Evolutionary conservation across 2,797 vertebrate species (phyloP).

Genomic region (Triplophysa yarkandensis): DNA sequence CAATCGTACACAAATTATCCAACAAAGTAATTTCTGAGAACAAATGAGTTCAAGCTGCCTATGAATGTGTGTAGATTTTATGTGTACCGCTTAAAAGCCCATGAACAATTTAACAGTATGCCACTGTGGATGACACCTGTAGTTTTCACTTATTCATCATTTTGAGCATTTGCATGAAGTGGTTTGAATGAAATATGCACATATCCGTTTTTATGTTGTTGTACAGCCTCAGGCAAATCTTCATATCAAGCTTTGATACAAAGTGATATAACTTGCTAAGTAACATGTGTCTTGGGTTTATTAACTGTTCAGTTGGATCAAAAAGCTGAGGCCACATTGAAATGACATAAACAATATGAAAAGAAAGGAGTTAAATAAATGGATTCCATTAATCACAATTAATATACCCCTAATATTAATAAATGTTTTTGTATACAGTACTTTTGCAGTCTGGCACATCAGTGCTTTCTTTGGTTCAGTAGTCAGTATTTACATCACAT

Average conservation of each 20-base stretch:
- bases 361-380: too few relatives aligned
- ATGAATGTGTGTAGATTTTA: conserved; percentile 11
- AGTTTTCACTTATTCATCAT: neutral
- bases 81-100: neutral
- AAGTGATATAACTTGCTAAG: neutral
- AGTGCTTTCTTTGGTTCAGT: too few relatives aligned
- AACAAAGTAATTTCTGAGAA: conserved; percentile 9
- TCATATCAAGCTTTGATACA: neutral
- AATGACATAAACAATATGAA: too few relatives aligned
- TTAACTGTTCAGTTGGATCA: too few relatives aligned
- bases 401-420: too few relatives aligned
- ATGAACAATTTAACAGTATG: conserved; percentile 26
- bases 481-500: too few relatives aligned
- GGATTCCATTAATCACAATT: too few relatives aligned
- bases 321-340: neutral
- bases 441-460: too few relatives aligned
- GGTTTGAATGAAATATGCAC: conserved; percentile 17
- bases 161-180: conserved; percentile 15
- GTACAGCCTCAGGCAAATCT: neutral
- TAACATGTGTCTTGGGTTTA: too few relatives aligned
- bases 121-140: conserved; percentile 11
- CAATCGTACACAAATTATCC: neutral
- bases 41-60: neutral
- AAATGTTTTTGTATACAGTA: too few relatives aligned
- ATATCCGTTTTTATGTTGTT: conserved; percentile 4